Evolutionary conservation across 1,140 invertebrate species (phyloP), one percentile per base, ranked within the genome.

Genomic region (Plodia interpunctella): DNA sequence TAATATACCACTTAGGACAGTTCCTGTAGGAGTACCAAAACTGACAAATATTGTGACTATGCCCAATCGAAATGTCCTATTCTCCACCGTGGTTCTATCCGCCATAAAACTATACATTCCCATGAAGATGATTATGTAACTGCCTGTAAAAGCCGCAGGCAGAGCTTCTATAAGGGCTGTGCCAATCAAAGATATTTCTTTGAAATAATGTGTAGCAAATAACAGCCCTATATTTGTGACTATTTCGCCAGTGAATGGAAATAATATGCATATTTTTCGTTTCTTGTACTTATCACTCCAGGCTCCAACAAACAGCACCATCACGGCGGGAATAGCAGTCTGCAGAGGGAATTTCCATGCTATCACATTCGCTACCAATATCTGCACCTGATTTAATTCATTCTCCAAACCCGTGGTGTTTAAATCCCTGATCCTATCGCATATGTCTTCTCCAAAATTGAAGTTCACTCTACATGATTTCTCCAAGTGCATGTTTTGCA

Each of bases 211-310:
- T 0, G 87, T 89, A n/a, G 82, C 81, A 18, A 90, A 67, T 60
- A 90, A 51, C 5, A 89, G 63, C 18, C 85, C 88, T 54, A 83
- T 78, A 65, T 87, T 87, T 4, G 89, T 81, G 21, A 91, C 78
- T 28, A 92, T 87, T 67, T 93, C 92, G 8, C 93, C 93, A 5
- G 91, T 60, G 25, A 94, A 88, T 1, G 93, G 93, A 20, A 93
- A 62, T 8, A 94, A 66, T 70, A 94, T 91, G 58, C 91, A 93
- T 18, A 93, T 90, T 82, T 94, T 95, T 38, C 93, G 71, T 60
- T 92, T 91, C 57, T 93, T 93, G 51, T 92, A 91, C 35, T 91
- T 88, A 74, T 94, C 93, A 63, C 92, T 93, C 91, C 92, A 92
- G 0, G 92, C 91, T 61, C 94, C 93, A 66, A 94, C 80, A 81